Base-by-base conservation (phyloP, 37 sponge, comb jelly and placozoan genomes). In the Crambe crambe region DNA sequence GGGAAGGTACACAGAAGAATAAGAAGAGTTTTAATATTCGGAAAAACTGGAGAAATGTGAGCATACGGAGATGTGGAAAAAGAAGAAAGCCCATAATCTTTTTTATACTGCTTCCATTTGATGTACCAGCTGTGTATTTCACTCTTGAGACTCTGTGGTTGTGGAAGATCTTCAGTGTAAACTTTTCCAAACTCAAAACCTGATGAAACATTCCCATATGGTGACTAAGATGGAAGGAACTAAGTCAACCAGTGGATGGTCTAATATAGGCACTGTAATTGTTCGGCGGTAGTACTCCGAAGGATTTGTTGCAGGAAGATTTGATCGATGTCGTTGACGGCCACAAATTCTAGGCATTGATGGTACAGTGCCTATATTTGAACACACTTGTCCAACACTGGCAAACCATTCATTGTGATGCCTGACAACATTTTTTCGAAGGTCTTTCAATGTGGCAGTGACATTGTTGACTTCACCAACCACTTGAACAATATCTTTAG, bases 401-500 rank as follows among this genome's bases (percentile, higher is more conserved):
- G n/a, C 37, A 74, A 80, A 80, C 87, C 81, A 87, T 30, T 75
- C 30, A n/a, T 37, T 56, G 51, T 87, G 87, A 27, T 80, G 32
- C 21, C 23, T 66, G 47, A 63, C 77, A 25, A 80, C 29, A 37
- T 72, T 59, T 20, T 64, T 41, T 21, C 87, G 44, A 38, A 80
- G 81, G 38, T 59, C n/a, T 36, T 72, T 35, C 15, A 86, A 38
- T 38, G 82, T 21, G 6, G 51, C 26, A 56, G 21, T 80, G 20
- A 86, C 70, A 6, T 22, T 2, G 22, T 70, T 29, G 2, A 86
- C 37, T 37, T 87, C 81, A 54, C 26, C 29, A 12, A 78, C 77
- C 43, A 83, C 89, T 26, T n/a, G 20, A n/a, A 82, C 78, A 20
- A 88, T 83, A 37, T 88, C 83, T 41, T 77, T 68, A 41, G 73